These are phyloP conservation scores for Aphidius ervi DNA, from an alignment of 1,140 invertebrate genomes.

Conservation along the genomic window DNA sequence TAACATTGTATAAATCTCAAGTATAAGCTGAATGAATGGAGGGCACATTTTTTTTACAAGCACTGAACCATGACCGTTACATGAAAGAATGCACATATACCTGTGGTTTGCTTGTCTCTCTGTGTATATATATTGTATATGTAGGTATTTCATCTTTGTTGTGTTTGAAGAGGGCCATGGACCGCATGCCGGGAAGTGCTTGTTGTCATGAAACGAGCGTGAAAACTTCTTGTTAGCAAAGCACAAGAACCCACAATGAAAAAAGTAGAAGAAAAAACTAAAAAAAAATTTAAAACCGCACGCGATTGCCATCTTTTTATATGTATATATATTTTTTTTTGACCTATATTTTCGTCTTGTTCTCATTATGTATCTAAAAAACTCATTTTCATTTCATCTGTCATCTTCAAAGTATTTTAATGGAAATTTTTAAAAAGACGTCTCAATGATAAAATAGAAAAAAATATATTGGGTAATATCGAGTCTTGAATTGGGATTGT, in stretches of 20 bases:
- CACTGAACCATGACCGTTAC: no score
- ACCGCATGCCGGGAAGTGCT: constrained; percentile 19
- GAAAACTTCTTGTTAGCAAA: constrained; percentile 29
- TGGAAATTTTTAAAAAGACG: no score
- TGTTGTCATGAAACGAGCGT: constrained; percentile 26
- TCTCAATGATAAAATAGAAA: no score
- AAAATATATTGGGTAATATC: no score
- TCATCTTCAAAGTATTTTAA: background rate
- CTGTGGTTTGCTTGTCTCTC: no score
- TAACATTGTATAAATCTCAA: no score
- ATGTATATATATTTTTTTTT: constrained; percentile 3
- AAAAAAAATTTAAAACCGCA: constrained; percentile 7
- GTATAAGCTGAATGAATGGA: no score
- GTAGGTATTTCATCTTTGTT: background rate
- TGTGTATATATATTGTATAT: no score
- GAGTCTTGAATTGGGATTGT: no score
- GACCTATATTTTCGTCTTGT: background rate
- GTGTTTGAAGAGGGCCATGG: constrained; percentile 25
- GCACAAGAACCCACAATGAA: constrained; percentile 19
- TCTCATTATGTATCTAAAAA: constrained; percentile 1
- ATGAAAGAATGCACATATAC: no score
- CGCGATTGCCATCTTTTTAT: constrained; percentile 11
- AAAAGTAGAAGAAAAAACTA: no score
- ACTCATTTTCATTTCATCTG: constrained; percentile 5
- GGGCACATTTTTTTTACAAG: no score